Base-by-base conservation (phyloP, 1,140 invertebrate genomes). In the Sarcophaga peregrina region DNA sequence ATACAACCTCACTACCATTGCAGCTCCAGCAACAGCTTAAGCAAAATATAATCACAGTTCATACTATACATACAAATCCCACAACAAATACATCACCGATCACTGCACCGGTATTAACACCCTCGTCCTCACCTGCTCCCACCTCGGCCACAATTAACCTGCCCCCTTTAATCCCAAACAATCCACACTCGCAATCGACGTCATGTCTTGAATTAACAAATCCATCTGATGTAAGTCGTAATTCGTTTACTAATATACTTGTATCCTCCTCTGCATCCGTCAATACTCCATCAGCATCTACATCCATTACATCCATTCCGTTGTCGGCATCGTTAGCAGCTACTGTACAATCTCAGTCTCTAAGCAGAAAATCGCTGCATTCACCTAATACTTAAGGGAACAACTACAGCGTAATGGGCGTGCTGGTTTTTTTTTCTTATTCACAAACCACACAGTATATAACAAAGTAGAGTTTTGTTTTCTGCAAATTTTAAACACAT, bases 11-110 rank as follows among this genome's bases (percentile, higher is more conserved):
- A 8, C 20, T 83, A 58, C 80, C 78, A 4, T 8, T 83, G 46
- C 83, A 83, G 48, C 25, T 82, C n/a, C 83, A 81, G 45, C 83
- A 82, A 73, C 81, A 82, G 73, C 37, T 73, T 17, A 81, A 81
- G 46, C 80, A 81, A 25, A 83, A 73, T 80, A 83, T 58, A 25
- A 81, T 81, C 13, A 81, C 80, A 8, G 80, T 81, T 11, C 80
- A 81, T 81, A 37, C 80, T 17, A 81, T 81, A 62, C 15, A 45
- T 10, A 45, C 80, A 6, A 81, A 81, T 46, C 50, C 52, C 0
- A 5, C 47, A 8, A 37, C 72, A 17, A 82, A 58, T 45, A 62
- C 74, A 15, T 13, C 80, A 81, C 20, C 83, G 17, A 37, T 48
- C n/a, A 45, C 80, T 17, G 54, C 83, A 68, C 20, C 82, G 72